Conservation (phyloP, 2,797 vertebrate genomes). For the Oreortyx pictus region DNA sequence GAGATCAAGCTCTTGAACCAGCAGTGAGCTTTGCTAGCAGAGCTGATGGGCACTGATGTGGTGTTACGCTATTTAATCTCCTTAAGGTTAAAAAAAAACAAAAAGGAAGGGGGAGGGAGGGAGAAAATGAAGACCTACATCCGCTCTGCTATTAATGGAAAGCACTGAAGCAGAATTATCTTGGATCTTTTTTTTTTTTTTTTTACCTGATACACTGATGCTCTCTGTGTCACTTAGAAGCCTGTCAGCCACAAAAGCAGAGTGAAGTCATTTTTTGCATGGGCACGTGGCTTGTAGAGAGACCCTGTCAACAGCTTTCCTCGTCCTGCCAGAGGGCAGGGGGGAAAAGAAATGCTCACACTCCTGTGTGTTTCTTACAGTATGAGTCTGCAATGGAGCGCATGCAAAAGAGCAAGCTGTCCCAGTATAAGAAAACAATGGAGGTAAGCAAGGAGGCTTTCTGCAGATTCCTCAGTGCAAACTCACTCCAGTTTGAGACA, state of each 20-base stretch:
- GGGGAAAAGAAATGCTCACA: background rate
- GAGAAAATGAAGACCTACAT: background rate
- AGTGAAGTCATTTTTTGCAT: background rate
- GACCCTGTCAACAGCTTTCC: background rate
- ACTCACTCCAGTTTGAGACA: background rate
- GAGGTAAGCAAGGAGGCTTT: conserved; percentile 84
- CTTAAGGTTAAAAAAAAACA: background rate
- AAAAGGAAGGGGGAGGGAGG: background rate
- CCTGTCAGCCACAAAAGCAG: background rate
- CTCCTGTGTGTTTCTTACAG: conserved; percentile 74
- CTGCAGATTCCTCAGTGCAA: background rate
- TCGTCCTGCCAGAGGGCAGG: background rate
- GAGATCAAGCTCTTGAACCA: background rate
- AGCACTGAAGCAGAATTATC: background rate
- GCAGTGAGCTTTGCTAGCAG: background rate
- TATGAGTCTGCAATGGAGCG: conserved; percentile 91
- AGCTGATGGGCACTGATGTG: background rate
- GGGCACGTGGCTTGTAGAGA: background rate
- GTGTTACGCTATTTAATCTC: background rate
- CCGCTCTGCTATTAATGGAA: conserved; percentile 10
- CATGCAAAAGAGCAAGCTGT: conserved; percentile 91
- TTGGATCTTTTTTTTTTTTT: background rate
- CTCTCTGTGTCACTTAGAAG: background rate
- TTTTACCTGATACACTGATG: background rate
- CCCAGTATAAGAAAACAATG: conserved; percentile 90